A percentile compares a stretch with the other conserved stretches of the same genome.
These are phyloP conservation scores for Acleris cristana DNA, from an alignment of 2,888 invertebrate species.

Conservation along the genomic window DNA sequence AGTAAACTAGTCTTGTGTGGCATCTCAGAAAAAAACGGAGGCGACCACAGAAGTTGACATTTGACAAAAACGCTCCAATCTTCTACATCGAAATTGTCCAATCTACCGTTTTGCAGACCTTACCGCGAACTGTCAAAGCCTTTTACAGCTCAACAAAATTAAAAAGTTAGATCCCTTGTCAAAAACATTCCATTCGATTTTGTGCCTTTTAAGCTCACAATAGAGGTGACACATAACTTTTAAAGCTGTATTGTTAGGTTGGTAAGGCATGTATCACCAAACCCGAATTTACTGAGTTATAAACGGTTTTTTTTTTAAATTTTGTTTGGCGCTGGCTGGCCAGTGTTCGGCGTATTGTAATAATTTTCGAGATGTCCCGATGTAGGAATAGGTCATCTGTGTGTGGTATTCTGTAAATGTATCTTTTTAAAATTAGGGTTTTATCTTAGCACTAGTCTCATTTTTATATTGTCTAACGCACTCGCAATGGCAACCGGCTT, in stretches of 20 bases:
- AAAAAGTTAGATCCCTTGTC: slow-evolving; percentile 31
- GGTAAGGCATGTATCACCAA: slow-evolving; percentile 71
- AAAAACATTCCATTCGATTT: slow-evolving; percentile 36
- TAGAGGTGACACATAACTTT: slow-evolving; percentile 36
- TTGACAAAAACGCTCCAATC: slow-evolving; percentile 80
- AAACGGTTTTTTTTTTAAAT: slow-evolving; percentile 65
- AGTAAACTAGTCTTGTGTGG: slow-evolving; percentile 47
- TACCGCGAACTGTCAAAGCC: slow-evolving; percentile 81
- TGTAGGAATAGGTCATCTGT: slow-evolving; percentile 36
- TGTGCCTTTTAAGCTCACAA: slow-evolving; percentile 35
- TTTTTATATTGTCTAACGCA: too few species aligned
- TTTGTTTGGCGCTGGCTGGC: slow-evolving; percentile 46
- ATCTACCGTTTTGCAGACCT: slow-evolving; percentile 77
- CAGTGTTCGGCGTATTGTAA: slow-evolving; percentile 49
- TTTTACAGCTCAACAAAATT: slow-evolving; percentile 59
- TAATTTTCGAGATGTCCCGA: slow-evolving; percentile 44
- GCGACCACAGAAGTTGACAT: slow-evolving; percentile 81
- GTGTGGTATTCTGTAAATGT: slow-evolving; percentile 17
- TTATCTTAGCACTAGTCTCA: too few species aligned
- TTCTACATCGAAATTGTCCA: slow-evolving; percentile 75
- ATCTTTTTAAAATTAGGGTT: neutral
- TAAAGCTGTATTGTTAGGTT: slow-evolving; percentile 22
- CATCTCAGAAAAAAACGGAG: slow-evolving; percentile 47
- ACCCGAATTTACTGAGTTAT: slow-evolving; percentile 74
- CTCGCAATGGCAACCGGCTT: too few species aligned